A percentile compares a stretch with the other conserved stretches of the same genome.
Conservation (phyloP, 2,888 invertebrate species). For the Dynastes grantii region DNA sequence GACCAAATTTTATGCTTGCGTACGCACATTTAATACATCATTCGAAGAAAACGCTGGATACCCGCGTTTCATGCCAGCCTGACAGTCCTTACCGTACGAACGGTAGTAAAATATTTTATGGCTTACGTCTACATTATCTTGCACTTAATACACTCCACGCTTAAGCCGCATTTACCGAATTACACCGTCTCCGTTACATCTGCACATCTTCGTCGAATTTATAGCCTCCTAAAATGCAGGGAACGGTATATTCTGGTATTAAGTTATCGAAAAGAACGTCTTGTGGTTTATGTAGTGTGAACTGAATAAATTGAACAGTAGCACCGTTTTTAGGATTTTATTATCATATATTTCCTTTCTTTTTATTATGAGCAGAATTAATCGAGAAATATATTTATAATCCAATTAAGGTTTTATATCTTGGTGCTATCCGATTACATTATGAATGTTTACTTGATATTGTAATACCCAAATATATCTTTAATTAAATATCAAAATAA, state of each 20-base stretch:
- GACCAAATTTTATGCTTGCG: not conserved
- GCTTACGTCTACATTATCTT: slow-evolving; percentile 16
- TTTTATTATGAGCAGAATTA: too few species aligned
- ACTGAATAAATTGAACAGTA: not conserved
- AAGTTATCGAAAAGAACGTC: too few species aligned
- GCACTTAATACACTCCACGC: slow-evolving; percentile 23
- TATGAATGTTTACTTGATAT: too few species aligned
- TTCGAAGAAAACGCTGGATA: not conserved
- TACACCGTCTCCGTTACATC: not conserved
- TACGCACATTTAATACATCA: slow-evolving; percentile 6
- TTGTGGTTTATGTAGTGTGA: too few species aligned
- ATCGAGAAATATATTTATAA: too few species aligned
- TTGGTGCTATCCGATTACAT: too few species aligned
- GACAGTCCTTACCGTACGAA: slow-evolving; percentile 10
- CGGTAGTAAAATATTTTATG: slow-evolving; percentile 32
- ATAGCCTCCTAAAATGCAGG: slow-evolving; percentile 8
- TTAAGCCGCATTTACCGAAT: slow-evolving; percentile 21
- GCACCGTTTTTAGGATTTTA: not conserved
- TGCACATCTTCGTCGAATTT: slow-evolving; percentile 3
- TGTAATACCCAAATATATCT: too few species aligned
- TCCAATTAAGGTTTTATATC: too few species aligned
- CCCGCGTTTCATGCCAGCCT: not conserved
- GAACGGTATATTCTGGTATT: not conserved
- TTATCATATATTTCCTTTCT: not conserved
- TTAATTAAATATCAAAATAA: too few species aligned